Evolutionary conservation across 2,113 vertebrate species (phyloP), one percentile per base, ranked within the genome.

Genomic region (Mastomys natalensis): DNA sequence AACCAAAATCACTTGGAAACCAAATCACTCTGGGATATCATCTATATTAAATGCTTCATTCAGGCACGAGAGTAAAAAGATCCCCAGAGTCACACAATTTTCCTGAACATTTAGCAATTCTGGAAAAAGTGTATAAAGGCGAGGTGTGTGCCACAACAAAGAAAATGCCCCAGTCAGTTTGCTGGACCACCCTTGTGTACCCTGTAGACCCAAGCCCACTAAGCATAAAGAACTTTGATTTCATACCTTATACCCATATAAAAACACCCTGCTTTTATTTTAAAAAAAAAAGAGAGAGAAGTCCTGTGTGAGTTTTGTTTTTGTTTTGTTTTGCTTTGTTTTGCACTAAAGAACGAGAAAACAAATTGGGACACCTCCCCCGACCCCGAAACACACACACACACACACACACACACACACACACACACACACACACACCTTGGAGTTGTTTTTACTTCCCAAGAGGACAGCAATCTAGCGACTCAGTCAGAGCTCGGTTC

Each of bases 241-340:
- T 77, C 31, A 81, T 64, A 43, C 74, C 15, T 95, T 55, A 13
- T 0, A 70, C 8, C 77, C 55, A 73, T 24, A 70, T n/a, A 86
- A 66, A 93, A 96, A 77, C 26, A 22, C 60, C 66, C 80, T 60
- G 34, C 51, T 76, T 15, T 3, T 55, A 24, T 10, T 48, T n/a
- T n/a, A n/a, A n/a, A n/a, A n/a, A n/a, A n/a, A n/a, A n/a, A n/a
- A 86, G 93, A 96, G 91, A 31, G 58, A 64, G 95, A 94, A 89
- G n/a, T 6, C 43, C 16, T 86, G 58, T 58, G 37, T 53, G 24
- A 51, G 37, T 95, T 93, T 62, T 60, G 16, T 34, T 93, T 93
- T 81, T 55, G 48, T 53, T 78, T 53, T 60, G 62, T 21, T 81
- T 53, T 60, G 62, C 24, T 81, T 80, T 80, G 17, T 80, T 40